Evolutionary conservation across 2,797 vertebrate species (phyloP), one percentile per base, ranked within the genome.

Genomic region (Tiaroga cobitis): DNA sequence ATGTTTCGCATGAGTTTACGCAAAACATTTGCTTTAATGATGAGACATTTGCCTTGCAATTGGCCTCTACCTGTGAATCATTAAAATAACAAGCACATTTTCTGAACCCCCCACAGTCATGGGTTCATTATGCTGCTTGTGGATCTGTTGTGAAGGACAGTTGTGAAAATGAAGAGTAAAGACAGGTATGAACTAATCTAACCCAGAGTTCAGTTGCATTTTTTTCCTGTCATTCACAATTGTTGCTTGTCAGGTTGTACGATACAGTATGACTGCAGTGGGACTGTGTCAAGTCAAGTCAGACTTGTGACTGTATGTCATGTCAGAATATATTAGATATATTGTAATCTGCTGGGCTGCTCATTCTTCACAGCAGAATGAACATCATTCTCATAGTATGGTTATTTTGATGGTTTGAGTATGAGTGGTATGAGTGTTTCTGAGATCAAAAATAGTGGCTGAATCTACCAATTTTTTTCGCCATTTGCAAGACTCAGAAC

Each of bases 51-150:
- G 51, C 24, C 32, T 77, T 56, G 34, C 46, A 82, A 72, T 59
- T 59, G 63, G 63, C 29, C 63, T 65, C 69, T 73, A 73, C 70
- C 16, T 54, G 61, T 51, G 82, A 78, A 84, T 69, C 74, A 74
- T 82, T 82, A 49, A 49, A 82, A 73, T 46, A 82, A 74, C 56
- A 82, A 74, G 19, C 41, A 78, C 24, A 61, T 63, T 61, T 82
- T 37, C 70, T 43, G 8, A 80, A 68, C 8, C 63, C 78, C 78
- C 65, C 65, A 51, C n/a, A 24, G 34, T 75, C 26, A 74, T 11
- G 41, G 59, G 43, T 59, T 74, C 72, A 67, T 75, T 75, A 74
- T 67, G 67, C 56, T 65, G 72, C 59, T 37, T 74, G 39, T 37
- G 54, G 39, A 74, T 63, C 19, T 81, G n/a, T 21, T 56, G 54